phyloP scores from a whole-genome alignment of 2,888 invertebrate species.

The Dendrolimus houi region DNA sequence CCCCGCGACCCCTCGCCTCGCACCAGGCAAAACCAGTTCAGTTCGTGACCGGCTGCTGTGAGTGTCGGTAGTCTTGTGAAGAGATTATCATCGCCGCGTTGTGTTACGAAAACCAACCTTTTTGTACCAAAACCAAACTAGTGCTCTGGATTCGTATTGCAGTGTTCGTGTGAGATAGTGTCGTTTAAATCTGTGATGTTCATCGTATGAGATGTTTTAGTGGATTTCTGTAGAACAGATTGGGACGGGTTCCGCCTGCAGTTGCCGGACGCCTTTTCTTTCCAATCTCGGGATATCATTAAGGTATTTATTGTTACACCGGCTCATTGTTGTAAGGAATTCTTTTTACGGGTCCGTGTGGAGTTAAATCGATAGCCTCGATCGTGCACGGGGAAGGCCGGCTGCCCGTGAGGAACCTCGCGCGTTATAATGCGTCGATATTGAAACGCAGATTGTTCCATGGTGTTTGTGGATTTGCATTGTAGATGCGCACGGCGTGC shows the following conservation, averaged over 20 bases:
- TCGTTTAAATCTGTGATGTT: conserved; percentile 62
- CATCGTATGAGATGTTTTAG: conserved; percentile 51
- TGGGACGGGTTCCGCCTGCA: conserved; percentile 60
- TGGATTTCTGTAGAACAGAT: conserved; percentile 67
- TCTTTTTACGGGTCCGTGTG: conserved; percentile 62
- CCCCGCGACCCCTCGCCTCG: conserved; percentile 34
- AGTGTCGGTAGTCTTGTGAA: conserved; percentile 47
- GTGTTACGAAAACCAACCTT: conserved; percentile 65
- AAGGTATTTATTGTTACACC: conserved; percentile 76
- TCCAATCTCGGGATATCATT: conserved; percentile 74
- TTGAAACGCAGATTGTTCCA: conserved; percentile 50
- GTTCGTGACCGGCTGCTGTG: conserved; percentile 70
- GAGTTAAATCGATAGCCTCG: conserved; percentile 67
- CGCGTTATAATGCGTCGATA: conserved; percentile 43
- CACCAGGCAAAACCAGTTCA: conserved; percentile 66
- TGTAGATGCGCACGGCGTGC: conserved; percentile 59
- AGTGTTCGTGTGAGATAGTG: conserved; percentile 70
- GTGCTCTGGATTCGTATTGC: conserved; percentile 65
- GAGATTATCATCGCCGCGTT: conserved; percentile 43
- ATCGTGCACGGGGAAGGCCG: conserved; percentile 31
- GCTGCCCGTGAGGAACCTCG: conserved; percentile 29
- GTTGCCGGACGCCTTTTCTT: conserved; percentile 67
- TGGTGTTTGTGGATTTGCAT: conserved; percentile 63
- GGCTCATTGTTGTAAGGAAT: conserved; percentile 73
- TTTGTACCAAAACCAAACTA: conserved; percentile 61